Percentiles rank a stretch among this genome's conserved stretches.
phyloP scores from a whole-genome alignment of 2,888 invertebrate genomes.

The Lagria hirta region DNA sequence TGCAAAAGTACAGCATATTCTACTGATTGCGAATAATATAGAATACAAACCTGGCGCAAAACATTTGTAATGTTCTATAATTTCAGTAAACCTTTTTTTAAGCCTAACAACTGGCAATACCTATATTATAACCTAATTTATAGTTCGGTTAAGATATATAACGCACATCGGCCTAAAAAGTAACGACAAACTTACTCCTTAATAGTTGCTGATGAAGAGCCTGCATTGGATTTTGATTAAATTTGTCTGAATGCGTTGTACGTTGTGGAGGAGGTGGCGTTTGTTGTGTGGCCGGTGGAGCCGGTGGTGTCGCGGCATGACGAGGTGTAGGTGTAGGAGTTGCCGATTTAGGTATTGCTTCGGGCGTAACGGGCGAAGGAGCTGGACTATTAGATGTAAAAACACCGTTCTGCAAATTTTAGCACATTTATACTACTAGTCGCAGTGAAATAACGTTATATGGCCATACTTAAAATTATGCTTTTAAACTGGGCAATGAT shows the following conservation, averaged over 20 bases:
- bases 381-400: slow-evolving; percentile 55
- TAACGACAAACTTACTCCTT: slow-evolving; percentile 69
- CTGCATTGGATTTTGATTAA: slow-evolving; percentile 68
- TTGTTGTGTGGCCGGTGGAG: slow-evolving; percentile 56
- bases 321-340: slow-evolving; percentile 57
- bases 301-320: slow-evolving; percentile 57
- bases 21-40: no score
- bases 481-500: background rate
- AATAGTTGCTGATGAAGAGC: slow-evolving; percentile 82
- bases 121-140: no score
- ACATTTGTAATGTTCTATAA: no score
- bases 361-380: slow-evolving; percentile 60
- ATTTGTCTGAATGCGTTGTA: slow-evolving; percentile 51
- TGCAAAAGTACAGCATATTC: background rate
- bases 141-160: no score
- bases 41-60: slow-evolving; percentile 2
- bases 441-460: no score
- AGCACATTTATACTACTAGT: no score
- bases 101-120: no score
- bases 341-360: slow-evolving; percentile 57
- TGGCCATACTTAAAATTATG: background rate
- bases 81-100: no score
- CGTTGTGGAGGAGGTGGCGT: slow-evolving; percentile 52
- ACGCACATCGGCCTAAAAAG: background rate
- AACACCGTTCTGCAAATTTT: slow-evolving; percentile 48